These are phyloP conservation scores for Pollenia amentaria DNA, from an alignment of 2,888 invertebrate species.

Conservation along the genomic window DNA sequence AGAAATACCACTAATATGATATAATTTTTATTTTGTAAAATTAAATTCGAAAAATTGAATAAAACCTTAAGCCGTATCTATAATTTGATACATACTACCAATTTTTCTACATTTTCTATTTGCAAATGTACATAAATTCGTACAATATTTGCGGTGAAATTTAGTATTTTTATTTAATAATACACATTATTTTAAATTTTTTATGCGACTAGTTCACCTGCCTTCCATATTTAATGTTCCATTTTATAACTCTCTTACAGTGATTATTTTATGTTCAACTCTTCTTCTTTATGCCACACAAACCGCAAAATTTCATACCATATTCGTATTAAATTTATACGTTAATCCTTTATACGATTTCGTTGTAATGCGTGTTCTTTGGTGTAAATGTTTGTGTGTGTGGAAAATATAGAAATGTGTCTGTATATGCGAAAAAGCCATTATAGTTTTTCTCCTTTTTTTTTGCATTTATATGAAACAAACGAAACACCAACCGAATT, in stretches of 20 bases:
- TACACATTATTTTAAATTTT: neutral
- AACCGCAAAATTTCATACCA: slow-evolving; percentile 45
- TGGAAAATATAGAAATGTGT: neutral
- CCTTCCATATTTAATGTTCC: slow-evolving; percentile 38
- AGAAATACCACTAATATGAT: slow-evolving; percentile 43
- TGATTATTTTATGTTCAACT: slow-evolving; percentile 30
- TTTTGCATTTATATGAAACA: slow-evolving; percentile 10
- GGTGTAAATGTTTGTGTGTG: neutral
- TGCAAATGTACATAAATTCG: neutral
- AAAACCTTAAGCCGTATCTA: neutral
- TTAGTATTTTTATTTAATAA: slow-evolving; percentile 11
- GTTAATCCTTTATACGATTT: slow-evolving; percentile 18
- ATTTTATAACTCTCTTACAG: slow-evolving; percentile 29
- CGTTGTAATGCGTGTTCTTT: neutral
- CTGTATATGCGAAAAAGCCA: neutral
- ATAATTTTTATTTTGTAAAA: no score
- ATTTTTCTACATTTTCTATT: no score
- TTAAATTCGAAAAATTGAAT: neutral
- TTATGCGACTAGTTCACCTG: neutral
- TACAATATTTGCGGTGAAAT: neutral
- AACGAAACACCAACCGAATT: slow-evolving; percentile 34
- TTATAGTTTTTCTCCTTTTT: slow-evolving; percentile 3
- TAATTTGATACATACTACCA: no score
- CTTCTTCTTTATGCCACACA: neutral
- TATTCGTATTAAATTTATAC: slow-evolving; percentile 17